These are phyloP conservation scores for Riparia riparia DNA, from an alignment of 2,113 vertebrate species.

Conservation along the genomic window DNA sequence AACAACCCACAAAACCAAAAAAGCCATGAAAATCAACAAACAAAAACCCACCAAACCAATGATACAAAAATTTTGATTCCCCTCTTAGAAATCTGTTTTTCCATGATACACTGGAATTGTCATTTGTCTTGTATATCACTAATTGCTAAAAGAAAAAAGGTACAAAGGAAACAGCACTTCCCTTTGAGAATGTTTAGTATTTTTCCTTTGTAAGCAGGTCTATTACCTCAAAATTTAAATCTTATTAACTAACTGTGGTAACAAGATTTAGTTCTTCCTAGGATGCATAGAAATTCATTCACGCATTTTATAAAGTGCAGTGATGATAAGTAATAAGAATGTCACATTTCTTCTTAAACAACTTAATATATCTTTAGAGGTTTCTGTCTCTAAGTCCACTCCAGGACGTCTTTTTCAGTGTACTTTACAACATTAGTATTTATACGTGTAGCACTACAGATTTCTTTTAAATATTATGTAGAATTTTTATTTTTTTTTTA, in stretches of 20 bases:
- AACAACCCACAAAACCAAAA: too few species aligned
- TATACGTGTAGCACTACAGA: not conserved
- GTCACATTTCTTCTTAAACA: not conserved
- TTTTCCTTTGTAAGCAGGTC: not conserved
- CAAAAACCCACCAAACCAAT: not conserved
- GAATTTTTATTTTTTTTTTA: not conserved
- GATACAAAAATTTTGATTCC: not conserved
- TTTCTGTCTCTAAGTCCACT: not conserved
- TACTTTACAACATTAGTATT: not conserved
- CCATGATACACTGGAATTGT: not conserved
- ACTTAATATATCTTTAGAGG: not conserved
- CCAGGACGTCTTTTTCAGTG: not conserved
- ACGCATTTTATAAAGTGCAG: not conserved
- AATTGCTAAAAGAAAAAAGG: not conserved
- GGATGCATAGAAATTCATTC: not conserved
- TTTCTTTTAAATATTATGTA: not conserved
- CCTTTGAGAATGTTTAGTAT: not conserved
- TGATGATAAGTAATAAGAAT: not conserved
- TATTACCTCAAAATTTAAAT: not conserved
- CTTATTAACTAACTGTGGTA: not conserved
- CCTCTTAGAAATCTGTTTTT: not conserved
- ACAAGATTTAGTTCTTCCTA: not conserved
- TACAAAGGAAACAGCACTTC: not conserved
- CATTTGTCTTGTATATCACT: not conserved
- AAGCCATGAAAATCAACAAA: not conserved